Conservation (phyloP, 2,888 invertebrate genomes). For the Amblyjoppa fuscipennis region DNA sequence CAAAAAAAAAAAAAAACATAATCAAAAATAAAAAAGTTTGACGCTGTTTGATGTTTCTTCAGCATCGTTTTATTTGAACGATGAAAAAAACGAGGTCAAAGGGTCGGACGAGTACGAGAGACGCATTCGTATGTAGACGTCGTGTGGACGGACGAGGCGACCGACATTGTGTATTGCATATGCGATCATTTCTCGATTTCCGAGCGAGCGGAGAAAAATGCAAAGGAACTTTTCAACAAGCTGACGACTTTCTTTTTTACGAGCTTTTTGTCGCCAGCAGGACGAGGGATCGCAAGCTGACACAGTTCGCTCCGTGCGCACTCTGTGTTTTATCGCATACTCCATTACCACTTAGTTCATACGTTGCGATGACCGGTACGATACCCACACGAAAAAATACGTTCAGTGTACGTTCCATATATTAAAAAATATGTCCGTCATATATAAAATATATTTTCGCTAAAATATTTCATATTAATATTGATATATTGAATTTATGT, state of each 20-base stretch:
- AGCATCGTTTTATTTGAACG: not conserved
- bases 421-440: too few species aligned
- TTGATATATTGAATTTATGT: too few species aligned
- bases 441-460: too few species aligned
- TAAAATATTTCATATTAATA: too few species aligned
- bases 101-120: not conserved
- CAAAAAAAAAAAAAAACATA: not conserved
- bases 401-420: too few species aligned
- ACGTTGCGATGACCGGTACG: not conserved
- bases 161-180: slow-evolving; percentile 2
- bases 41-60: not conserved
- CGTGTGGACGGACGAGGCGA: not conserved
- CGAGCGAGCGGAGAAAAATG: not conserved
- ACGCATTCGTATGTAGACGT: not conserved
- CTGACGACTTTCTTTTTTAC: not conserved
- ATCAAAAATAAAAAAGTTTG: not conserved
- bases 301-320: not conserved
- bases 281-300: not conserved
- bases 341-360: not conserved
- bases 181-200: slow-evolving; percentile 5
- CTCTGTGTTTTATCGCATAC: not conserved
- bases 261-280: not conserved
- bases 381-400: too few species aligned
- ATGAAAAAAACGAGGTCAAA: not conserved
- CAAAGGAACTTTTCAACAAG: not conserved